A percentile compares a stretch with the other conserved stretches of the same genome.
Conservation (phyloP, 2,113 vertebrate species). For the Eublepharis macularius region DNA sequence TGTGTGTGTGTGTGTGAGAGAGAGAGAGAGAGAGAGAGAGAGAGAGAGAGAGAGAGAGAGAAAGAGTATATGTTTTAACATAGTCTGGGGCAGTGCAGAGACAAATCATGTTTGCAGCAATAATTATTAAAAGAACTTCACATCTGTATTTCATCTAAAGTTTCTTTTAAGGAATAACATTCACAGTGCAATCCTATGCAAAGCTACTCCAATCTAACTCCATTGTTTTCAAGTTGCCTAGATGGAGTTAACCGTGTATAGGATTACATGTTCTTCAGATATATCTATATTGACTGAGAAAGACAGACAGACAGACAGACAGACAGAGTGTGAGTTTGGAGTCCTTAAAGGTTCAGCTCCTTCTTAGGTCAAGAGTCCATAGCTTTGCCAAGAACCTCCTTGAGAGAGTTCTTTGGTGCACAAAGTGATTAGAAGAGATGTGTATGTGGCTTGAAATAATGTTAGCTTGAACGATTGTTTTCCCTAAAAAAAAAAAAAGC, state of each 20-base stretch:
- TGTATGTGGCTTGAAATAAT: accelerated
- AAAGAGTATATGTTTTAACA: slow-evolving; percentile 65
- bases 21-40: no score
- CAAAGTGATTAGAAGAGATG: neutral
- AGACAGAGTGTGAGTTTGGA: no score
- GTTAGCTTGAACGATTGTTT: neutral
- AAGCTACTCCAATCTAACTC: no score
- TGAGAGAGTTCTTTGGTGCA: neutral
- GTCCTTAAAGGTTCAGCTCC: neutral
- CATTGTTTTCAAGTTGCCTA: no score
- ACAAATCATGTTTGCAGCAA: slow-evolving; percentile 61
- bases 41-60: no score
- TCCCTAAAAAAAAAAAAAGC: slow-evolving; percentile 8
- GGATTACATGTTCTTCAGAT: slow-evolving; percentile 22
- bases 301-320: no score
- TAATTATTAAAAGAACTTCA: slow-evolving; percentile 49
- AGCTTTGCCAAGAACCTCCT: slow-evolving; percentile 22
- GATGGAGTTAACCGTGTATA: no score
- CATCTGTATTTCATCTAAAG: slow-evolving; percentile 54
- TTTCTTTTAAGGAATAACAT: slow-evolving; percentile 32
- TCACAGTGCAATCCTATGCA: neutral
- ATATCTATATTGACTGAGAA: slow-evolving; percentile 36
- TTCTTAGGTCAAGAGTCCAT: slow-evolving; percentile 38
- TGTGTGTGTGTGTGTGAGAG: no score
- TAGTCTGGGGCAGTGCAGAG: slow-evolving; percentile 61